A percentile compares a stretch with the other conserved stretches of the same genome.
phyloP scores from a whole-genome alignment of 1,140 invertebrate species.

The Arctopsyche grandis region DNA sequence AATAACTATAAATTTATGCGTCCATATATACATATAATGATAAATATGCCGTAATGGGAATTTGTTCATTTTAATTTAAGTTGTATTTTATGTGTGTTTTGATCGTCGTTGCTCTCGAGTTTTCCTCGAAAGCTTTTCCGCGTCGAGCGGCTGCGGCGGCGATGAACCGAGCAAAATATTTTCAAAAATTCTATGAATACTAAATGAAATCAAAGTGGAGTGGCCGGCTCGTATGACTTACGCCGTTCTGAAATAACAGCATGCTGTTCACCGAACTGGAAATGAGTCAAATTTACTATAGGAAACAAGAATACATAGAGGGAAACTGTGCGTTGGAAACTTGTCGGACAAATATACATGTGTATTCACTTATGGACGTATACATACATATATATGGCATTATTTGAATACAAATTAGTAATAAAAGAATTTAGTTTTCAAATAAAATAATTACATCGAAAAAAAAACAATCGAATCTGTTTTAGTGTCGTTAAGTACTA shows the following conservation, averaged over 20 bases:
- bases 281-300: constrained; percentile 17
- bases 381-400: neutral
- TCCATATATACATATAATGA: neutral
- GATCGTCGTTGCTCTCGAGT: neutral
- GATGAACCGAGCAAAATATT: constrained; percentile 38
- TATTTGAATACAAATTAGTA: too few species aligned
- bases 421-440: too few species aligned
- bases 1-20: too few species aligned
- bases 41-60: neutral
- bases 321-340: neutral
- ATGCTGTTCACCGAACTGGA: neutral
- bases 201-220: constrained; percentile 46
- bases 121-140: neutral
- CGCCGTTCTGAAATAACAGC: constrained; percentile 15
- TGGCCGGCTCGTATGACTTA: constrained; percentile 28
- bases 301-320: neutral
- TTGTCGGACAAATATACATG: too few species aligned
- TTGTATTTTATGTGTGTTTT: too few species aligned
- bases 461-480: too few species aligned
- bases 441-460: too few species aligned
- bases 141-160: neutral
- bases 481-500: too few species aligned
- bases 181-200: constrained; percentile 49
- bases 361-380: neutral
- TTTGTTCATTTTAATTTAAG: too few species aligned